These are phyloP conservation scores for Hippocampus abdominalis DNA, from an alignment of 2,113 vertebrate species.

Conservation along the genomic window DNA sequence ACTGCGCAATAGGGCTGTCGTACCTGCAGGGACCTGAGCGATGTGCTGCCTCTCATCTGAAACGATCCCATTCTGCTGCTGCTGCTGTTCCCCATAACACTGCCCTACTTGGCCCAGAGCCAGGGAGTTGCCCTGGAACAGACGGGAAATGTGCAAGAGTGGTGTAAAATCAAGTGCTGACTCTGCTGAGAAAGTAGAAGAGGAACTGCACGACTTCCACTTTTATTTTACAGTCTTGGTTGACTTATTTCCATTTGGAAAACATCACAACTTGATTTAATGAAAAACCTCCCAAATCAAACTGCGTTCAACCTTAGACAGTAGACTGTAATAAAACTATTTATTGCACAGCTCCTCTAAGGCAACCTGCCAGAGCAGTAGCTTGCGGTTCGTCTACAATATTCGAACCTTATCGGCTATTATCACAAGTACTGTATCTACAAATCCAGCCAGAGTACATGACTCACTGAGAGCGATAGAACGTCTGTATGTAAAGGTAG, in stretches of 20 bases:
- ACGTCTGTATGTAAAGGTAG: neutral
- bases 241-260: too few species aligned
- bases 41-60: conserved; percentile 40
- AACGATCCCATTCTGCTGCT: conserved; percentile 30
- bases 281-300: neutral
- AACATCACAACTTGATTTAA: too few species aligned
- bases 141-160: conserved; percentile 19
- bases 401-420: conserved; percentile 29
- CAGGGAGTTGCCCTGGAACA: conserved; percentile 59
- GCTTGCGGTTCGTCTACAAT: conserved; percentile 28
- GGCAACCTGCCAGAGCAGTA: conserved; percentile 31
- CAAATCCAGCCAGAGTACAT: conserved; percentile 8
- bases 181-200: conserved; percentile 15
- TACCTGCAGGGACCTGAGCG: conserved; percentile 53
- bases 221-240: neutral
- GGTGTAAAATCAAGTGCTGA: conserved; percentile 12
- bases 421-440: conserved; percentile 36
- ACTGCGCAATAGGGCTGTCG: neutral
- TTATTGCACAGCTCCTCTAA: neutral
- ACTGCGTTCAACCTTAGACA: neutral
- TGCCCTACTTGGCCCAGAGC: conserved; percentile 56
- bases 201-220: neutral
- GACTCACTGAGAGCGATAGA: conserved; percentile 37
- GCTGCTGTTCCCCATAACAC: conserved; percentile 27
- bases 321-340: neutral